Evolutionary conservation across 30 jellyfish, hydroid and myxozoan genomes (phyloP).

Genomic region (Aurelia coerulea): DNA sequence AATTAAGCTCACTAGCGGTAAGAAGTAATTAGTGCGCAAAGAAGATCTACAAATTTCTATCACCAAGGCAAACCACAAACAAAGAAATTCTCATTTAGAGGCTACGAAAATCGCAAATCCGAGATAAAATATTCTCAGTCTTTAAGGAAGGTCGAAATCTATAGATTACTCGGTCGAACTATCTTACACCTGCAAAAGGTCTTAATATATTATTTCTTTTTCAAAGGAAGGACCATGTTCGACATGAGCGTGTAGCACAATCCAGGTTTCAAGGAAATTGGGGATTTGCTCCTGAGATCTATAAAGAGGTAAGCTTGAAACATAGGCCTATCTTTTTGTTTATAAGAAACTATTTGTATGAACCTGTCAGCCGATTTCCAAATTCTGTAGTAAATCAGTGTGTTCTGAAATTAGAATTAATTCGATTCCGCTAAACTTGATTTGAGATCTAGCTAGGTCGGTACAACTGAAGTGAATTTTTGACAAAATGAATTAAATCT

Average conservation of each 20-base stretch:
- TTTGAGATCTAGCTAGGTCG: no score
- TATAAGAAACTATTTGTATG: no score
- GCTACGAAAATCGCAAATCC: slow-evolving; percentile 9
- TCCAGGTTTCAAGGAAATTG: slow-evolving; percentile 90
- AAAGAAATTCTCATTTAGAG: background rate
- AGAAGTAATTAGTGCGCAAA: slow-evolving; percentile 6
- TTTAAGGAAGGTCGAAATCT: background rate
- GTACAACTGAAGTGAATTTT: no score
- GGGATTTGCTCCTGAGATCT: slow-evolving; percentile 88
- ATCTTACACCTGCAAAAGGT: no score
- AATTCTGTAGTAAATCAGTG: no score
- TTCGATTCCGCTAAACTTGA: no score
- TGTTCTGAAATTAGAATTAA: no score
- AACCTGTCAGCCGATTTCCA: no score
- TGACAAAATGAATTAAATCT: no score
- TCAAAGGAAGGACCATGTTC: slow-evolving; percentile 92
- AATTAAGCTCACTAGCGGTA: background rate
- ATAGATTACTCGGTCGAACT: no score
- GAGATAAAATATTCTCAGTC: slow-evolving; percentile 6
- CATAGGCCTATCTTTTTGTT: no score
- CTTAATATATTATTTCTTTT: background rate
- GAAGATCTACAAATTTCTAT: background rate
- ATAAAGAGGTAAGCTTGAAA: slow-evolving; percentile 72
- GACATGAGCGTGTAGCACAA: slow-evolving; percentile 75
- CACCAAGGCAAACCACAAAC: slow-evolving; percentile 8